Conservation (phyloP, 2,113 vertebrate genomes). For the Rutilus rutilus region DNA sequence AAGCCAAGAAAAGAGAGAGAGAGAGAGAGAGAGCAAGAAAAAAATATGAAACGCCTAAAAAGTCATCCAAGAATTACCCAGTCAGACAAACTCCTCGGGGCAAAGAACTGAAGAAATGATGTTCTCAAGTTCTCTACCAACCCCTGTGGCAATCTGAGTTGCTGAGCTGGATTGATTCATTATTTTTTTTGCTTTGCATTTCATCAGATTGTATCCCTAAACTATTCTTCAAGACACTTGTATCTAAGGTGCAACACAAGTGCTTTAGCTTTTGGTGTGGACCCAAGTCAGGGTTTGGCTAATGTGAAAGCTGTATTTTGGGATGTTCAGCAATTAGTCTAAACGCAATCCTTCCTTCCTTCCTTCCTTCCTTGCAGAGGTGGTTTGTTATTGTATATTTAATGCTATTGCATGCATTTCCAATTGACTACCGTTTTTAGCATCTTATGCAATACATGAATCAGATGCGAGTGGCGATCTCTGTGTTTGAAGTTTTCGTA, state of each 20-base stretch:
- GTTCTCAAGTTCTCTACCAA: slow-evolving; percentile 58
- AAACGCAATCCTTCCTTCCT: not conserved
- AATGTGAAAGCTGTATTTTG: not conserved
- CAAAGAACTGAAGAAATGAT: slow-evolving; percentile 23
- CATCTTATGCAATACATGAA: not conserved
- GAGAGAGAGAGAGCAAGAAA: slow-evolving; percentile 12
- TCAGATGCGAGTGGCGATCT: not conserved
- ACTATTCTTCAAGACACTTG: not conserved
- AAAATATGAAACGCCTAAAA: slow-evolving; percentile 27
- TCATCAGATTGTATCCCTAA: not conserved
- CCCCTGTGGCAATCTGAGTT: slow-evolving; percentile 39
- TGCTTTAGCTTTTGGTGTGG: not conserved
- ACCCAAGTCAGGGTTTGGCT: not conserved
- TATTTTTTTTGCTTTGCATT: not conserved
- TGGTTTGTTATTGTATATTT: not conserved
- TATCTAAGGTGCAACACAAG: not conserved
- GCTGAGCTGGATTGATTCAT: not conserved
- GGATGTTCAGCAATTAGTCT: not conserved
- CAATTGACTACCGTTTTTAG: not conserved
- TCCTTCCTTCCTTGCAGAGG: too few relatives aligned
- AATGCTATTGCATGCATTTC: not conserved
- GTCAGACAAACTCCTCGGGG: slow-evolving; percentile 24
- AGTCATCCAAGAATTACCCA: slow-evolving; percentile 33
- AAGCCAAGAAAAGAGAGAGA: slow-evolving; percentile 47
- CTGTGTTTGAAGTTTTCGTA: not conserved